These are phyloP conservation scores for Rhea americana DNA, from an alignment of 2,113 vertebrate species.

Conservation along the genomic window DNA sequence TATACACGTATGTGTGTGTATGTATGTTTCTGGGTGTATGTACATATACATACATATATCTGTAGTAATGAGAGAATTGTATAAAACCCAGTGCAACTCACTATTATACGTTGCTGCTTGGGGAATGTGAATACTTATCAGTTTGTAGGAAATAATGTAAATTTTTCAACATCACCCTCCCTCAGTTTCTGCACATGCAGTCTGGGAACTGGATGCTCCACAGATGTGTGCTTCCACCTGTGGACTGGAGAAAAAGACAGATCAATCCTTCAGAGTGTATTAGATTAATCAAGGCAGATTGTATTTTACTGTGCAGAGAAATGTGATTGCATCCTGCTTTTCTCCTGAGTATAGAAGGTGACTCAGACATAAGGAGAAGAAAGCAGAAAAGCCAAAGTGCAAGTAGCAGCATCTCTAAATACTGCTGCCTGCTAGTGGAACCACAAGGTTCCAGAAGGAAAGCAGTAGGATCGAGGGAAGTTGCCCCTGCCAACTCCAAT, in stretches of 20 bases:
- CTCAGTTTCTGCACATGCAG: constrained; percentile 14
- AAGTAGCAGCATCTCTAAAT: not conserved
- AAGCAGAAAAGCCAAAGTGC: not conserved
- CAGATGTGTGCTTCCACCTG: not conserved
- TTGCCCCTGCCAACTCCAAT: not conserved
- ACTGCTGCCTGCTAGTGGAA: not conserved
- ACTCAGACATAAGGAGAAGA: not conserved
- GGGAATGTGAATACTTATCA: not conserved
- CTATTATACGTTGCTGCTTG: not conserved
- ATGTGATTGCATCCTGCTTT: not conserved
- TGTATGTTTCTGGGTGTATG: not conserved
- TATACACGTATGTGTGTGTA: not conserved
- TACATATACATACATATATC: not conserved
- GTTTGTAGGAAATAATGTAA: constrained; percentile 1
- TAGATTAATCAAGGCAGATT: constrained; percentile 23
- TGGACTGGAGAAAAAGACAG: constrained; percentile 18
- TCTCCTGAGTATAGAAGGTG: constrained; percentile 2
- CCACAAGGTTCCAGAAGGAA: not conserved
- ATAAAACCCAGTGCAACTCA: not conserved
- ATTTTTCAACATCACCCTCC: not conserved
- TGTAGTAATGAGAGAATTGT: not conserved
- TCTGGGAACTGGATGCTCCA: constrained; percentile 10
- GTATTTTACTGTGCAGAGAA: not conserved
- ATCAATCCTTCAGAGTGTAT: not conserved
- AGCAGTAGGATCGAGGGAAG: not conserved